Evolutionary conservation across 2,888 invertebrate species (phyloP).

Genomic region (Oxyscelio sp.): DNA sequence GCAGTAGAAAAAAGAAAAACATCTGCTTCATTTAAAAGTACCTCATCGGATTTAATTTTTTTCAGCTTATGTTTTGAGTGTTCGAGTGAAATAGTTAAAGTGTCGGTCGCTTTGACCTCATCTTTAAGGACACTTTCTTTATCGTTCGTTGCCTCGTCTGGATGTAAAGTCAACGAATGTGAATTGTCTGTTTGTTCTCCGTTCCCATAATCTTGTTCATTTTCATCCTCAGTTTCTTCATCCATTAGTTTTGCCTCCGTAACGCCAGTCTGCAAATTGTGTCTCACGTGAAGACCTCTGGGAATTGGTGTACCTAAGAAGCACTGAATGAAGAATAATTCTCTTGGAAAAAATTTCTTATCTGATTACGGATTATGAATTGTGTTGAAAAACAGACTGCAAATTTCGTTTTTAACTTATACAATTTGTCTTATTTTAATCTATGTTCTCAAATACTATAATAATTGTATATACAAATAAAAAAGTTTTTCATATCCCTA

Average conservation of each 20-base stretch:
- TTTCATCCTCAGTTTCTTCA: slow-evolving; percentile 78
- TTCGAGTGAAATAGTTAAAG: too few species aligned
- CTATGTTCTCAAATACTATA: too few species aligned
- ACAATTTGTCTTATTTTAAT: too few species aligned
- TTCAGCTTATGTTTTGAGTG: too few species aligned
- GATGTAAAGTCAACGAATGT: slow-evolving; percentile 83
- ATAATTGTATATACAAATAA: too few species aligned
- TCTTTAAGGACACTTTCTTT: slow-evolving; percentile 75
- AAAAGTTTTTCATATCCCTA: too few species aligned
- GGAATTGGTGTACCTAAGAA: slow-evolving; percentile 92
- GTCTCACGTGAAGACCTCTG: slow-evolving; percentile 92
- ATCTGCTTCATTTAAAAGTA: too few species aligned
- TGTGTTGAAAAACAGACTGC: too few species aligned
- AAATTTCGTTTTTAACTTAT: too few species aligned
- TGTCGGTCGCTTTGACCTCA: slow-evolving; percentile 74
- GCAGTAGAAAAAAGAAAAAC: too few species aligned
- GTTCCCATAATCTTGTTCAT: slow-evolving; percentile 43
- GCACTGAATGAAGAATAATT: slow-evolving; percentile 45
- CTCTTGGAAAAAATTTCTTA: slow-evolving; percentile 30
- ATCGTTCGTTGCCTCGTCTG: slow-evolving; percentile 78
- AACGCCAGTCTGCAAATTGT: slow-evolving; percentile 93
- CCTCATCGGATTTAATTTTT: too few species aligned
- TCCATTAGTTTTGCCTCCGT: slow-evolving; percentile 93
- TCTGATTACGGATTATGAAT: too few species aligned
- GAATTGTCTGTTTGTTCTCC: slow-evolving; percentile 50